Percentiles rank a stretch among this genome's conserved stretches.
Evolutionary conservation across 2,888 invertebrate species (phyloP).

Genomic region (Xylota segnis): DNA sequence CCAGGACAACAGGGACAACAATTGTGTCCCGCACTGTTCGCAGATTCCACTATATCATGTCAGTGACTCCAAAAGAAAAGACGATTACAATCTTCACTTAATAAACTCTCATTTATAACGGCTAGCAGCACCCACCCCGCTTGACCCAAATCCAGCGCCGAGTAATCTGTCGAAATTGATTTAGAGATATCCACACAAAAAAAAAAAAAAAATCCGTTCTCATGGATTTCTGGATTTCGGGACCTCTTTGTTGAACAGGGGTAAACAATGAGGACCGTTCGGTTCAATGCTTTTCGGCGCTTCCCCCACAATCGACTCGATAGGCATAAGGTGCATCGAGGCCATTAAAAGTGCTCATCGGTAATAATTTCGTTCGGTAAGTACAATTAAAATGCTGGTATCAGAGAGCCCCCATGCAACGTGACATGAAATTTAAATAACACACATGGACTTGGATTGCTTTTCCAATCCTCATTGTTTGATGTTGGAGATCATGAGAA

Average conservation of each 20-base stretch:
- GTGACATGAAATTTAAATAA: constrained; percentile 59
- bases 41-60: constrained; percentile 57
- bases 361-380: constrained; percentile 2
- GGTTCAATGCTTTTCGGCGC: background rate
- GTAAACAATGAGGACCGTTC: constrained; percentile 53
- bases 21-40: constrained; percentile 6
- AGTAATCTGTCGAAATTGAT: constrained; percentile 75
- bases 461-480: constrained; percentile 27
- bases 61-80: constrained; percentile 37
- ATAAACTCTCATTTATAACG: constrained; percentile 76
- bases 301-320: background rate
- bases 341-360: constrained; percentile 20
- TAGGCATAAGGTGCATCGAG: constrained; percentile 47
- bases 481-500: constrained; percentile 67
- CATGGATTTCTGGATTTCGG: constrained; percentile 58
- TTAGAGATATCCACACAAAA: constrained; percentile 59
- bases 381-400: constrained; percentile 68
- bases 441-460: constrained; percentile 23
- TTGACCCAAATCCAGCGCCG: constrained; percentile 57
- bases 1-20: constrained; percentile 33
- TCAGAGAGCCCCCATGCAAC: constrained; percentile 52
- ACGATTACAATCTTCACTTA: constrained; percentile 75
- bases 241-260: constrained; percentile 67
- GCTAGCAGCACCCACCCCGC: constrained; percentile 66
- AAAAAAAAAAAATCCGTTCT: constrained; percentile 64